These are phyloP conservation scores for Therioaphis trifolii DNA, from an alignment of 2,888 invertebrate species.

Conservation along the genomic window DNA sequence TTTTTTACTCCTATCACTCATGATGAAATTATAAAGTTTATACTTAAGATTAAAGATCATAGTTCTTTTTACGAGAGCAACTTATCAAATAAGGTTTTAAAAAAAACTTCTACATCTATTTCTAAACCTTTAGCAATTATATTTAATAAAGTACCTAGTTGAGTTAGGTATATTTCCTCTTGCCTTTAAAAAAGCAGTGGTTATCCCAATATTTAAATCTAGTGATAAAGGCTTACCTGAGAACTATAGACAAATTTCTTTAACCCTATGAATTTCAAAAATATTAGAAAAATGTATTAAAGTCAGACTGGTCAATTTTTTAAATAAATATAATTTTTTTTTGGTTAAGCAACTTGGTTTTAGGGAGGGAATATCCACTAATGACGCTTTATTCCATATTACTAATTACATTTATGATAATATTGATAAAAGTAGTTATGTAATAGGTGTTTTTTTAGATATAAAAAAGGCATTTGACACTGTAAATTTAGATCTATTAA, in stretches of 20 bases:
- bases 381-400: neutral
- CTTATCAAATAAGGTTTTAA: neutral
- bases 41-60: neutral
- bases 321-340: neutral
- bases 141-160: conserved; percentile 9
- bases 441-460: too few relatives aligned
- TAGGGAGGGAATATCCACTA: neutral
- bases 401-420: too few relatives aligned
- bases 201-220: conserved; percentile 4
- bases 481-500: too few relatives aligned
- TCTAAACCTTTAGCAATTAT: neutral
- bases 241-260: neutral
- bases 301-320: neutral
- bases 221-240: too few relatives aligned
- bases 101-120: neutral
- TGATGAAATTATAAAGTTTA: conserved; percentile 6
- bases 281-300: conserved; percentile 5
- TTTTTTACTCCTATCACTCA: neutral
- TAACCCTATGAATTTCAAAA: neutral
- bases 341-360: neutral
- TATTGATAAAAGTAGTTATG: too few relatives aligned
- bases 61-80: neutral
- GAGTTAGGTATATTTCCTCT: neutral
- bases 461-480: too few relatives aligned
- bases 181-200: neutral